Evolutionary conservation across 2,797 vertebrate species (phyloP).

Genomic region (Alauda arvensis): DNA sequence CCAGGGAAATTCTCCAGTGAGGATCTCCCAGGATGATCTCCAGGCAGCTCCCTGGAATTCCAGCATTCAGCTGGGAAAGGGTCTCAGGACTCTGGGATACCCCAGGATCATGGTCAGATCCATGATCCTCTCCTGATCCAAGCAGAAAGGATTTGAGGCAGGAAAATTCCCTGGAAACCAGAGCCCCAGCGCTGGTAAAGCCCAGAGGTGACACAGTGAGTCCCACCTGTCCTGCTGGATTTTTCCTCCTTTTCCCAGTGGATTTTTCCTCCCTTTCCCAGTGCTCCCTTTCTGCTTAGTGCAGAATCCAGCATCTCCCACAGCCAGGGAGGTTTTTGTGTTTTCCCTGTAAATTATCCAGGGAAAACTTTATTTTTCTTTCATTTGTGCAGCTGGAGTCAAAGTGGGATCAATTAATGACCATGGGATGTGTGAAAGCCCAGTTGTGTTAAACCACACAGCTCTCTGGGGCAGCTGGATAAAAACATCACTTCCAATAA

Average conservation of each 20-base stretch:
- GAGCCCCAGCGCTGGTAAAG: fast-evolving
- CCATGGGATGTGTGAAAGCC: fast-evolving
- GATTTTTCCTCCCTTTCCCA: not conserved
- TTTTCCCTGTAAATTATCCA: not conserved
- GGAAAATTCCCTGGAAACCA: fast-evolving
- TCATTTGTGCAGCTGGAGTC: fast-evolving
- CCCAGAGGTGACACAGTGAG: not conserved
- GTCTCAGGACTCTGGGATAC: fast-evolving
- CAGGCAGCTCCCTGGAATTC: not conserved
- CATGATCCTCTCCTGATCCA: not conserved
- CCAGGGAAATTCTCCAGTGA: fast-evolving
- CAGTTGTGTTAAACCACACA: fast-evolving
- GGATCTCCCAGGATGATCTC: fast-evolving
- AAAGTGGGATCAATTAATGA: not conserved
- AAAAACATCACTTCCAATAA: not conserved
- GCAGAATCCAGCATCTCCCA: fast-evolving
- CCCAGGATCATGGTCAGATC: fast-evolving
- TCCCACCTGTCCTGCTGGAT: not conserved
- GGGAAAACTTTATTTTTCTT: not conserved
- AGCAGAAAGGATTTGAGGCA: not conserved
- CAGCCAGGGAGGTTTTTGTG: not conserved
- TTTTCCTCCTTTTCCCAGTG: not conserved
- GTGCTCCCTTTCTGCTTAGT: fast-evolving
- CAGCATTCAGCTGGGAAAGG: not conserved
- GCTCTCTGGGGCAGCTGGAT: fast-evolving